phyloP scores from a whole-genome alignment of 2,797 vertebrate genomes.

The Lates japonicus region DNA sequence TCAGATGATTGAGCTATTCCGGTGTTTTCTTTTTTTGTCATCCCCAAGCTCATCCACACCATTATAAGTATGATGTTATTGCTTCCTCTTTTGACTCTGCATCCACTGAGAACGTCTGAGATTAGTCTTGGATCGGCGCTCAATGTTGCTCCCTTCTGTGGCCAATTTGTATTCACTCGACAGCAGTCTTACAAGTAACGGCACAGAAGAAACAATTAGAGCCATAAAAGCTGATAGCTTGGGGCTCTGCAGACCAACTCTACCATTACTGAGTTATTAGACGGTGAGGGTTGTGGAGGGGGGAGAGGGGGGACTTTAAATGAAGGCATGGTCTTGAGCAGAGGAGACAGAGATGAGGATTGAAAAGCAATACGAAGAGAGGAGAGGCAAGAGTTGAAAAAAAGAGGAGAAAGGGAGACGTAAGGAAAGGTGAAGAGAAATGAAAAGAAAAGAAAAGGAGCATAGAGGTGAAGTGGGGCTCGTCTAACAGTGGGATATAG shows the following conservation, averaged over 20 bases:
- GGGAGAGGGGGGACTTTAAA: slow-evolving; percentile 33
- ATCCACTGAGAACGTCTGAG: slow-evolving; percentile 64
- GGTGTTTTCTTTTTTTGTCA: slow-evolving; percentile 15
- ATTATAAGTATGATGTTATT: slow-evolving; percentile 55
- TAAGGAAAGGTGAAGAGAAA: slow-evolving; percentile 26
- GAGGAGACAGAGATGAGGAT: slow-evolving; percentile 28
- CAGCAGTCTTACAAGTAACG: slow-evolving; percentile 70
- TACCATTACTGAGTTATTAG: slow-evolving; percentile 78
- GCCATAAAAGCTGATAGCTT: slow-evolving; percentile 72
- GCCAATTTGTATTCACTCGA: slow-evolving; percentile 78
- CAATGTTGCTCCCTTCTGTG: slow-evolving; percentile 67
- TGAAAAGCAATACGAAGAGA: slow-evolving; percentile 30
- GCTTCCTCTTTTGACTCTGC: slow-evolving; percentile 54
- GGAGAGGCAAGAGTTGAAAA: slow-evolving; percentile 6
- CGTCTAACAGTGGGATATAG: slow-evolving; percentile 51
- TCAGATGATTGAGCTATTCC: slow-evolving; percentile 41
- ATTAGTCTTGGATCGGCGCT: slow-evolving; percentile 70
- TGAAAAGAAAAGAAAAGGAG: slow-evolving; percentile 16
- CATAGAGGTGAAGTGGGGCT: slow-evolving; percentile 17
- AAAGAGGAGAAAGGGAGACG: slow-evolving; percentile 1
- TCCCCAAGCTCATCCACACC: slow-evolving; percentile 24
- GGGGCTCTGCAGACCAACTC: slow-evolving; percentile 68
- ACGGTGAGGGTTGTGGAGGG: slow-evolving; percentile 7
- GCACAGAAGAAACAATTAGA: slow-evolving; percentile 82
- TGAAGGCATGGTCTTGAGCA: slow-evolving; percentile 33